Evolutionary conservation across 35 echinoderm and acorn worm genomes (phyloP), one percentile per base, ranked within the genome.

Genomic region (Chiridota heheva): DNA sequence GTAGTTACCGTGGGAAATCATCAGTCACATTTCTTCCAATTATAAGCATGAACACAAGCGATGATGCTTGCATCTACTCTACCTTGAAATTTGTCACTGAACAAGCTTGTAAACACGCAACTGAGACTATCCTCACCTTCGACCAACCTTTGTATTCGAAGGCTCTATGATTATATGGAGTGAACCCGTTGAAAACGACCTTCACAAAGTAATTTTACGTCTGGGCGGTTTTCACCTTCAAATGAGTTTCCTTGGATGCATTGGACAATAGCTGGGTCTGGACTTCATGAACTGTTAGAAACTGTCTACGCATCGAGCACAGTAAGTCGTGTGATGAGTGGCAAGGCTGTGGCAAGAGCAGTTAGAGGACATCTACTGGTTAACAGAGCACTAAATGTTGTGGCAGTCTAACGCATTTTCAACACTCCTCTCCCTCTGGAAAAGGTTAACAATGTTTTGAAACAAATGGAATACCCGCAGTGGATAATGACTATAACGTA

Each of bases 251-350:
- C 64, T 84, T 8, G 66, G 86, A 13, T 56, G 75, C 38, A 81
- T 89, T 81, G 86, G 86, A 15, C 65, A 89, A 81, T 89, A 77
- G 48, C 63, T 29, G 75, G 75, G 2, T 81, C 86, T 42, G 86
- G 86, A 2, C 77, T 89, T 6, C 63, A 58, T 5, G 86, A 89
- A 37, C 46, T 89, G 6, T 40, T 81, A 22, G 86, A 89, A 81
- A 2, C 65, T 12, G 44, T 81, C 3, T 89, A 89, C 51, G 86
- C 86, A 39, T 4, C 10, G 35, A 89, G 82, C 36, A 58, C 76
- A 15, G 53, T 63, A 32, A 32, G 27, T 7, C 40, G 63, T 12
- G 63, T 80, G 29, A n/a, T 80, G 15, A 38, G 17, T 63, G 76
- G 76, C 53, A 80, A 80, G 24, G 76, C 76, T 29, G 49, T 80